Evolutionary conservation across 2,888 invertebrate species (phyloP).

Genomic region (Melipona beecheii): DNA sequence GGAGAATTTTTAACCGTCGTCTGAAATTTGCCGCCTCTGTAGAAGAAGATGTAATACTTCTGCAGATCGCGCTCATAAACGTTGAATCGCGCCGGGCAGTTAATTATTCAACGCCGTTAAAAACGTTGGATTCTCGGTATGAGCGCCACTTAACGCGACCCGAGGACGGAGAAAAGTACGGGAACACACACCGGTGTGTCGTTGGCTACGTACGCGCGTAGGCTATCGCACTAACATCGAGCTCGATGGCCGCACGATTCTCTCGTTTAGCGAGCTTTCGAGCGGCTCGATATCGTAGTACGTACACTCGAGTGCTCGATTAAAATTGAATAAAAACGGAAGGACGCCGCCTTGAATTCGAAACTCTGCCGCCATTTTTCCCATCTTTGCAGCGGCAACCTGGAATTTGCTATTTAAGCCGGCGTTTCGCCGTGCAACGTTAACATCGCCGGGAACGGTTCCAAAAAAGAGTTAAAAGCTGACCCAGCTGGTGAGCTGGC

Average conservation of each 20-base stretch:
- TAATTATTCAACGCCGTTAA: background rate
- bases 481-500: constrained; percentile 20
- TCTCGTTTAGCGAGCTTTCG: constrained; percentile 20
- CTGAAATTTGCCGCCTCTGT: background rate
- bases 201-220: constrained; percentile 12
- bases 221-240: constrained; percentile 25
- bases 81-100: background rate
- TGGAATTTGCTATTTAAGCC: constrained; percentile 7
- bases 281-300: constrained; percentile 1
- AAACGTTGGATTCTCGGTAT: constrained; percentile 31
- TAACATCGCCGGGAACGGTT: background rate
- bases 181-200: background rate
- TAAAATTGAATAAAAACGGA: constrained; percentile 25
- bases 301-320: background rate
- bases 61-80: background rate
- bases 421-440: background rate
- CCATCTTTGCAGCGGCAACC: background rate
- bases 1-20: background rate
- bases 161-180: constrained; percentile 32
- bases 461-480: constrained; percentile 24
- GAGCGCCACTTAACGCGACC: constrained; percentile 50
- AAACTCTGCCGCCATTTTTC: background rate
- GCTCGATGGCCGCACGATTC: constrained; percentile 30
- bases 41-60: background rate
- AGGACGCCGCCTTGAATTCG: constrained; percentile 1